A percentile compares a stretch with the other conserved stretches of the same genome.
Conservation (phyloP, 23 tunicate genomes). For the Diplosoma virens region DNA sequence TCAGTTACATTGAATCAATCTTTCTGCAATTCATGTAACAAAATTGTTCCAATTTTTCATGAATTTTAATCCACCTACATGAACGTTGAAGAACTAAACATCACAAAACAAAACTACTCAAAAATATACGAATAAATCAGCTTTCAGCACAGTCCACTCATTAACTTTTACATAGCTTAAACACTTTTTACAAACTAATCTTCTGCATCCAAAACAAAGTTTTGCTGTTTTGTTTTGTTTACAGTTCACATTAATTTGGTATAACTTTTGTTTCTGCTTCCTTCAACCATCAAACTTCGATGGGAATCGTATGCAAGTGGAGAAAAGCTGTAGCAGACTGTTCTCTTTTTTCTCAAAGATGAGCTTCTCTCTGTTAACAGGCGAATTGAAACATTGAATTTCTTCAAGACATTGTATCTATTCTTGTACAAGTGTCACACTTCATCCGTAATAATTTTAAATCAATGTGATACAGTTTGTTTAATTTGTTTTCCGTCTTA, state of each 20-base stretch:
- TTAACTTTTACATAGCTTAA: constrained; percentile 22
- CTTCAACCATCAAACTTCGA: constrained; percentile 5
- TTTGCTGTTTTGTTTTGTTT: constrained; percentile 6
- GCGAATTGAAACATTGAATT: constrained; percentile 18
- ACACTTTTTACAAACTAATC: constrained; percentile 22
- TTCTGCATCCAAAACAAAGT: constrained; percentile 7
- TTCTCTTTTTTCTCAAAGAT: not conserved
- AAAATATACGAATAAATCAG: not conserved
- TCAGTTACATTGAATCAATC: not conserved
- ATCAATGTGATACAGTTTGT: too few relatives aligned
- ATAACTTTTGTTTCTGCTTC: constrained; percentile 16
- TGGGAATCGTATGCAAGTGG: not conserved
- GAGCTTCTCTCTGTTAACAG: not conserved
- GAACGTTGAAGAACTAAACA: constrained; percentile 1
- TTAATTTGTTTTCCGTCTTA: too few relatives aligned
- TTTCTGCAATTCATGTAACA: not conserved
- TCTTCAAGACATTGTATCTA: not conserved
- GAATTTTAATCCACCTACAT: not conserved
- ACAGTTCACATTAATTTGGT: constrained; percentile 19
- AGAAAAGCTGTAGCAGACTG: constrained; percentile 6
- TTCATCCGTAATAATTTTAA: too few relatives aligned
- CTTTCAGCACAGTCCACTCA: not conserved
- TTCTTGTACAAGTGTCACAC: too few relatives aligned
- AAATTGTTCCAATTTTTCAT: not conserved
- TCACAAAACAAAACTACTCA: constrained; percentile 1